phyloP scores from a whole-genome alignment of 1,140 invertebrate genomes.

The Harpegnathos saltator region DNA sequence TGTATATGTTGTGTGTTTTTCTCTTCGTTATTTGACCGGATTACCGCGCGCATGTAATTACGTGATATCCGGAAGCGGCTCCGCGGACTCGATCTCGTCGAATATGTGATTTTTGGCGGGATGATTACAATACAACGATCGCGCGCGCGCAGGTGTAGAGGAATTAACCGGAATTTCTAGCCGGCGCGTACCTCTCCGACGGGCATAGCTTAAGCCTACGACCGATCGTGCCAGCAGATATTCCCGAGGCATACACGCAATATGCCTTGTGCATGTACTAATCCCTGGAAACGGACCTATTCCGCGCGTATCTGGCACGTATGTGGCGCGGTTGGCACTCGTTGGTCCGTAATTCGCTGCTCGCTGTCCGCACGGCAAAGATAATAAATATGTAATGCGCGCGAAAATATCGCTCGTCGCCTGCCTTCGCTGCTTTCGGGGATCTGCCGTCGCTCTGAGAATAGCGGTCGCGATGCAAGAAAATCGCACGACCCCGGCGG shows the following conservation, averaged over 20 bases:
- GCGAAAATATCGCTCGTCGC: too few species aligned
- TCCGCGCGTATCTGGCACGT: conserved; percentile 60
- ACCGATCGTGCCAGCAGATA: conserved; percentile 64
- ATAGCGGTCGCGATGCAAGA: too few species aligned
- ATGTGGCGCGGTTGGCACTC: conserved; percentile 49
- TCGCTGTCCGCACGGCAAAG: not conserved
- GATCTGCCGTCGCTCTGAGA: too few species aligned
- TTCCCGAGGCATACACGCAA: conserved; percentile 63
- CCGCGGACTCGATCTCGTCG: not conserved
- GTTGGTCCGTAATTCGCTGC: conserved; percentile 2
- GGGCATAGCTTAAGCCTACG: conserved; percentile 70
- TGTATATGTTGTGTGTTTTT: too few species aligned
- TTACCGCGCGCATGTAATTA: too few species aligned
- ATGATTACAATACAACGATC: conserved; percentile 26
- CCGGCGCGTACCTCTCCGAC: conserved; percentile 50
- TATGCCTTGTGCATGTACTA: conserved; percentile 69
- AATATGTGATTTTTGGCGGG: conserved; percentile 55
- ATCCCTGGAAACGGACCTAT: conserved; percentile 68
- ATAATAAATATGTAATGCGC: not conserved
- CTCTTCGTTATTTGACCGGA: too few species aligned
- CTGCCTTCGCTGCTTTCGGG: too few species aligned
- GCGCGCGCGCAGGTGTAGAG: too few species aligned
- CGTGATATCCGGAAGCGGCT: too few species aligned
- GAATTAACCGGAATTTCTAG: conserved; percentile 57
- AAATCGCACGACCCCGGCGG: too few species aligned